Percentiles rank a stretch among this genome's conserved stretches.
phyloP scores from a whole-genome alignment of 2,797 vertebrate genomes.

The Prionace glauca region DNA sequence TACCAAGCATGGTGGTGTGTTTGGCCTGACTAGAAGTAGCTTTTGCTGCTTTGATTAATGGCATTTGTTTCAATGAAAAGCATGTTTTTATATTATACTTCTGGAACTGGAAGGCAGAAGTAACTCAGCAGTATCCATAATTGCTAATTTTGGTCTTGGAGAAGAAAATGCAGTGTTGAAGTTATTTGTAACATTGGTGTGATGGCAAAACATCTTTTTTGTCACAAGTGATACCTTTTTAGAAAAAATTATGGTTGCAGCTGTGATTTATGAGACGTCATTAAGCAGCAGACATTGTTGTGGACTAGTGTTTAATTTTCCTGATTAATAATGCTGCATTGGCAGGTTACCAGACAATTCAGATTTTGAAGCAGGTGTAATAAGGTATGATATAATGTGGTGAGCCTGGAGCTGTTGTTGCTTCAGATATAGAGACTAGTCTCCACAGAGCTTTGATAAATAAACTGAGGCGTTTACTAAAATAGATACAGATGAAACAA shows the following conservation, averaged over 20 bases:
- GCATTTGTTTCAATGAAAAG: slow-evolving; percentile 73
- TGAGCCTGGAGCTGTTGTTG: neutral
- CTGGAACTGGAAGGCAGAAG: slow-evolving; percentile 66
- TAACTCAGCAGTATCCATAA: slow-evolving; percentile 66
- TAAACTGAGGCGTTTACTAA: neutral
- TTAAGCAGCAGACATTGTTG: slow-evolving; percentile 50
- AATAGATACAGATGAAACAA: slow-evolving; percentile 25
- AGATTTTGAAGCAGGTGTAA: slow-evolving; percentile 32
- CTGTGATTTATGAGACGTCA: slow-evolving; percentile 54
- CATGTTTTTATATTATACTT: slow-evolving; percentile 65
- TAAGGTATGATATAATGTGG: slow-evolving; percentile 26
- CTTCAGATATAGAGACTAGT: neutral
- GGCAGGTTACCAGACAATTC: slow-evolving; percentile 33
- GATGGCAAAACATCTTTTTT: slow-evolving; percentile 52
- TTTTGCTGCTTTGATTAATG: slow-evolving; percentile 75
- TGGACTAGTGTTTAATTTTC: slow-evolving; percentile 47
- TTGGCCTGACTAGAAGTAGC: slow-evolving; percentile 72
- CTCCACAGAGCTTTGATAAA: slow-evolving; percentile 8
- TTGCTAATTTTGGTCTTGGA: slow-evolving; percentile 63
- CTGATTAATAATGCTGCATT: slow-evolving; percentile 42
- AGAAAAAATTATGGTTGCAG: slow-evolving; percentile 39
- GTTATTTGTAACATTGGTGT: slow-evolving; percentile 52
- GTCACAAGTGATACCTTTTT: slow-evolving; percentile 56
- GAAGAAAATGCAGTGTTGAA: slow-evolving; percentile 51
- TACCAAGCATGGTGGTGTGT: slow-evolving; percentile 71